These are phyloP conservation scores for Clusia tigrina DNA, from an alignment of 2,888 invertebrate genomes.

Conservation along the genomic window DNA sequence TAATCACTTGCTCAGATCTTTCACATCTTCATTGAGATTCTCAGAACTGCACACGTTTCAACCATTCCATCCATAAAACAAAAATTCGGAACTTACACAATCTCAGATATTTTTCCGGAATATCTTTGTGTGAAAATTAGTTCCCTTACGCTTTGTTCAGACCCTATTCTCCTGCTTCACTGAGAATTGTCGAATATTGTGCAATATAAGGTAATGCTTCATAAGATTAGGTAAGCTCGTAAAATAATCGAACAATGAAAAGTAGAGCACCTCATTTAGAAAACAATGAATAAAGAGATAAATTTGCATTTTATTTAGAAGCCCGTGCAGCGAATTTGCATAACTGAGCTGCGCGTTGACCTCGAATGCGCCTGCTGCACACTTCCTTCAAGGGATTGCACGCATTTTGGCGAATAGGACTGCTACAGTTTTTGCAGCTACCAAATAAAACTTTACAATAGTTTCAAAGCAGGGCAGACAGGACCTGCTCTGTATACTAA, in stretches of 20 bases:
- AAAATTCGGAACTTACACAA: too few species aligned
- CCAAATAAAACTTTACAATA: constrained; percentile 47
- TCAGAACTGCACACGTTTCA: too few species aligned
- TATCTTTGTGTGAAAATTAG: neutral
- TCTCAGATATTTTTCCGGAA: too few species aligned
- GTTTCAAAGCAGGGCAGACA: constrained; percentile 47
- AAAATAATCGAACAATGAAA: neutral
- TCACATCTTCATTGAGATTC: too few species aligned
- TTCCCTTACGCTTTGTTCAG: neutral
- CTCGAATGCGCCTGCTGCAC: neutral
- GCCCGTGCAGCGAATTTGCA: constrained; percentile 27
- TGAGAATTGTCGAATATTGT: neutral
- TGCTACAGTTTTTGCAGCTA: constrained; percentile 48
- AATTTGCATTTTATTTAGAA: constrained; percentile 49
- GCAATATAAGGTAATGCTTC: neutral
- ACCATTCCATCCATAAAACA: too few species aligned
- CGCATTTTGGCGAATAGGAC: constrained; percentile 26
- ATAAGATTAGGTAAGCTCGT: neutral
- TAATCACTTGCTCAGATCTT: too few species aligned
- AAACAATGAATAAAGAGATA: constrained; percentile 36
- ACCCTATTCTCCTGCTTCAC: neutral
- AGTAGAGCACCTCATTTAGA: neutral
- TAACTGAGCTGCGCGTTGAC: neutral
- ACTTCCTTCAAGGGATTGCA: neutral
- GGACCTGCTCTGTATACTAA: neutral